Conservation (phyloP, 1,140 invertebrate genomes). For the Sycobia sp. region DNA sequence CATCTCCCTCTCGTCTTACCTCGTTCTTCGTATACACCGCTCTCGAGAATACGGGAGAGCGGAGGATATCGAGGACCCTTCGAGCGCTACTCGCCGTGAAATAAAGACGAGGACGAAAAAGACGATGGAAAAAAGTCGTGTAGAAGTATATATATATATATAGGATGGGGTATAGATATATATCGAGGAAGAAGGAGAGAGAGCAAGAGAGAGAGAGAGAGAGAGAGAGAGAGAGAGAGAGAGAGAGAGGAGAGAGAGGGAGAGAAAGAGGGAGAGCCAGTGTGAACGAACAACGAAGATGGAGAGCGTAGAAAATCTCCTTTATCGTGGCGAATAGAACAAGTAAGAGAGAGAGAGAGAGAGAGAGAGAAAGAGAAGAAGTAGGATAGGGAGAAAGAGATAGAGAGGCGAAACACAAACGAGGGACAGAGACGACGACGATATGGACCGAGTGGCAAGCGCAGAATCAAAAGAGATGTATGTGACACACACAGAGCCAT, state of each 20-base stretch:
- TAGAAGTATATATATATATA: too few relatives aligned
- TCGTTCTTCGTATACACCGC: not conserved
- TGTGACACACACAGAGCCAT: too few relatives aligned
- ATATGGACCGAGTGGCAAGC: constrained; percentile 10
- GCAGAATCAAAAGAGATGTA: constrained; percentile 21
- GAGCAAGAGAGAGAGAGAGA: too few relatives aligned
- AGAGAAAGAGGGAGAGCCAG: too few relatives aligned
- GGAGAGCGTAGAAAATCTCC: constrained; percentile 2
- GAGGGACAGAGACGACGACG: not conserved
- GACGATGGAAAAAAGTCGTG: not conserved
- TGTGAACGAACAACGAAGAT: too few relatives aligned
- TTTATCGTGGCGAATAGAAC: too few relatives aligned
- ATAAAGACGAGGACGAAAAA: constrained; percentile 25
- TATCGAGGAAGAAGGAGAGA: too few relatives aligned
- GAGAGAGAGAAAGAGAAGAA: not conserved
- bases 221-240: too few relatives aligned
- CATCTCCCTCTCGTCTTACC: not conserved
- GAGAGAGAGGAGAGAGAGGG: too few relatives aligned
- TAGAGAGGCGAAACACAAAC: constrained; percentile 12
- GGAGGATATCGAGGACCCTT: constrained; percentile 21
- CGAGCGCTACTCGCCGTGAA: constrained; percentile 9
- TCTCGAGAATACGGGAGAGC: not conserved
- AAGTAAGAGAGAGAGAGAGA: constrained; percentile 8
- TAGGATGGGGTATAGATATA: too few relatives aligned
- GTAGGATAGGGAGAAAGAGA: not conserved